Evolutionary conservation across 2,888 invertebrate species (phyloP).

Genomic region (Leptothorax acervorum): DNA sequence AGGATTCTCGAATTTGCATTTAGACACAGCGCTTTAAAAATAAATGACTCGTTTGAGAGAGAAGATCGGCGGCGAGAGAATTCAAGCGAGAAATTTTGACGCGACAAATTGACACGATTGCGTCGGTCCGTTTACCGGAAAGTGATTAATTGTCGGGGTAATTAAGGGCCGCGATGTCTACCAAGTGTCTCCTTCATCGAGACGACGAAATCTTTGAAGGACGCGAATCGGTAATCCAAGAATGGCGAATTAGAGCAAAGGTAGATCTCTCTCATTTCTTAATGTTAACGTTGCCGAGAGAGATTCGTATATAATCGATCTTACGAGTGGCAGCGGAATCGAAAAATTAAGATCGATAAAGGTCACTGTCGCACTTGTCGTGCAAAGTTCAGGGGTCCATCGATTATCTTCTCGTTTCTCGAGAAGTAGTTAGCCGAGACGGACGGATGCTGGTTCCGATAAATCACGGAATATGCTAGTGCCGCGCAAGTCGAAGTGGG

Average conservation of each 20-base stretch:
- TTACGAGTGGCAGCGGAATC: not conserved
- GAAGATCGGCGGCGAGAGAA: constrained; percentile 18
- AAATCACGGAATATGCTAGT: constrained; percentile 36
- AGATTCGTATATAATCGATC: not conserved
- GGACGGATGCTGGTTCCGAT: constrained; percentile 22
- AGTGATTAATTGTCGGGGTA: constrained; percentile 53
- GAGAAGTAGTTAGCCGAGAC: constrained; percentile 14
- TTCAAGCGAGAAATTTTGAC: constrained; percentile 48
- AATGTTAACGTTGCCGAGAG: not conserved
- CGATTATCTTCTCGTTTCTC: constrained; percentile 37
- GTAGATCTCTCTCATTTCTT: not conserved
- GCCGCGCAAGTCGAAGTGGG: constrained; percentile 34
- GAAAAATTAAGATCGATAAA: constrained; percentile 19
- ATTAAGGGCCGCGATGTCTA: constrained; percentile 44
- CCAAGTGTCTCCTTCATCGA: constrained; percentile 22
- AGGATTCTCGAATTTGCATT: not conserved
- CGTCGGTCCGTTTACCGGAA: constrained; percentile 46
- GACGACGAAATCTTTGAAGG: constrained; percentile 2
- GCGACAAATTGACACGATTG: constrained; percentile 49
- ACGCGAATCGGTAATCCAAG: not conserved
- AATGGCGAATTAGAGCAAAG: not conserved
- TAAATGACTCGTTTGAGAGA: not conserved
- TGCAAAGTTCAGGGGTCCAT: not conserved
- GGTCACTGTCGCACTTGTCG: not conserved
- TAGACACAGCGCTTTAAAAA: constrained; percentile 11